Conservation (phyloP, 2,888 invertebrate species). For the Cosmorhoe ocellata region DNA sequence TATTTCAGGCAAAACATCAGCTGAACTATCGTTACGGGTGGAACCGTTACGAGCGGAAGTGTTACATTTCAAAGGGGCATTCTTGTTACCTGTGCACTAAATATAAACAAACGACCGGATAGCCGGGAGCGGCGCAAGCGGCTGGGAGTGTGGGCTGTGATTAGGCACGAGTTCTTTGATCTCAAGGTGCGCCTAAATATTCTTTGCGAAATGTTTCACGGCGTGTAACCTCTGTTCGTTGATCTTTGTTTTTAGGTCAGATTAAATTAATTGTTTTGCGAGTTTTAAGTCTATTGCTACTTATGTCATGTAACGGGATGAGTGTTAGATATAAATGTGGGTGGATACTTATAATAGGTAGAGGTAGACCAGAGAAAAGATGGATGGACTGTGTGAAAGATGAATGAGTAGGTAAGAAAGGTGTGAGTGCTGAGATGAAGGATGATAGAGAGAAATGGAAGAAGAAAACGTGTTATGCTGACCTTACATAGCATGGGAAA, state of each 20-base stretch:
- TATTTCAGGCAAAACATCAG: not conserved
- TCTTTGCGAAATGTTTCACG: constrained; percentile 24
- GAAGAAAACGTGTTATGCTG: too few relatives aligned
- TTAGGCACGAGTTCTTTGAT: constrained; percentile 65
- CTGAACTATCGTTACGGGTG: constrained; percentile 21
- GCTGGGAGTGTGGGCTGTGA: constrained; percentile 41
- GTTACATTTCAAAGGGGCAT: constrained; percentile 78
- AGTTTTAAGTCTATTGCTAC: too few relatives aligned
- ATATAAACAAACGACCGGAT: constrained; percentile 62
- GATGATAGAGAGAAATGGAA: too few relatives aligned
- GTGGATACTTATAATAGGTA: too few relatives aligned
- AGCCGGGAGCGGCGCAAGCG: constrained; percentile 23
- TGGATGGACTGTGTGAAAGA: too few relatives aligned
- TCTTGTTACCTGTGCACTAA: constrained; percentile 79
- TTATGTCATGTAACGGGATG: too few relatives aligned
- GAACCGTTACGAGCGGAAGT: constrained; percentile 74
- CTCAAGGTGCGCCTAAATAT: constrained; percentile 48
- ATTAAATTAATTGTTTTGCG: constrained; percentile 13
- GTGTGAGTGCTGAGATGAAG: too few relatives aligned
- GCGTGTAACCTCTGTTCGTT: constrained; percentile 14
- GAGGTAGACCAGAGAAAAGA: too few relatives aligned
- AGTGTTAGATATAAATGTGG: too few relatives aligned
- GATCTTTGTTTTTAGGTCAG: constrained; percentile 20
- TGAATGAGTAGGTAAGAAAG: too few relatives aligned
- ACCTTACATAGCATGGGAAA: too few relatives aligned